phyloP scores from a whole-genome alignment of 2,113 vertebrate species.

The Barnardius zonarius region DNA sequence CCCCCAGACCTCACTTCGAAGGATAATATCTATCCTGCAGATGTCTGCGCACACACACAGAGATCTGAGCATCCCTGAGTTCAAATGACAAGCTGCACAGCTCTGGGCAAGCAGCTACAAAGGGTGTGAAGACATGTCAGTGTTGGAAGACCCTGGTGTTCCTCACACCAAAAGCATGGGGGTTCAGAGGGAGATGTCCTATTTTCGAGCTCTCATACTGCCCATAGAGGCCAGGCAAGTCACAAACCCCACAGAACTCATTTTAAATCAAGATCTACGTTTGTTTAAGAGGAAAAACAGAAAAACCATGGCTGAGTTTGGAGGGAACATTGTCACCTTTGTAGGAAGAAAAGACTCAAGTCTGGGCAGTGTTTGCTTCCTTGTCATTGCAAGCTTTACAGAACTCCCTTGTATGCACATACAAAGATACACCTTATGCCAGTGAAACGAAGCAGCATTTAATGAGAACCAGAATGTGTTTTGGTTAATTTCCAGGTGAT shows the following conservation, averaged over 20 bases:
- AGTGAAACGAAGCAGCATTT: not conserved
- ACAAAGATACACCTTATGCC: slow-evolving; percentile 8
- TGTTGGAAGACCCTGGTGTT: not conserved
- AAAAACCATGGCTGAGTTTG: not conserved
- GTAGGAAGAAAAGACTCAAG: slow-evolving; percentile 5
- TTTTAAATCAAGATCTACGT: not conserved
- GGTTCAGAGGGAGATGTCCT: not conserved
- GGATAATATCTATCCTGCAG: not conserved
- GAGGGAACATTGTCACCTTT: slow-evolving; percentile 14
- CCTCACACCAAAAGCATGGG: not conserved
- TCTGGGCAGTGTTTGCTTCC: slow-evolving; percentile 44
- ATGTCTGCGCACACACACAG: not conserved
- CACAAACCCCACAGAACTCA: not conserved
- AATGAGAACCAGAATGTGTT: not conserved
- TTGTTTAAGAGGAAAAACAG: slow-evolving; percentile 12
- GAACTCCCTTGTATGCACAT: not conserved
- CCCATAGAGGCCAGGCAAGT: not conserved
- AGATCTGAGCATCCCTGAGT: rapidly evolving
- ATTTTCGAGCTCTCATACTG: not conserved
- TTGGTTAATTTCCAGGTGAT: slow-evolving; percentile 29
- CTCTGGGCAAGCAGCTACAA: not conserved
- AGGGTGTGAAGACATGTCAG: not conserved
- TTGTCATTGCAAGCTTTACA: slow-evolving; percentile 18
- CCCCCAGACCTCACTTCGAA: not conserved
- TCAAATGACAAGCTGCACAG: not conserved